Base-by-base conservation (phyloP, 2,888 invertebrate species). In the Pristionchus mayeri region DNA sequence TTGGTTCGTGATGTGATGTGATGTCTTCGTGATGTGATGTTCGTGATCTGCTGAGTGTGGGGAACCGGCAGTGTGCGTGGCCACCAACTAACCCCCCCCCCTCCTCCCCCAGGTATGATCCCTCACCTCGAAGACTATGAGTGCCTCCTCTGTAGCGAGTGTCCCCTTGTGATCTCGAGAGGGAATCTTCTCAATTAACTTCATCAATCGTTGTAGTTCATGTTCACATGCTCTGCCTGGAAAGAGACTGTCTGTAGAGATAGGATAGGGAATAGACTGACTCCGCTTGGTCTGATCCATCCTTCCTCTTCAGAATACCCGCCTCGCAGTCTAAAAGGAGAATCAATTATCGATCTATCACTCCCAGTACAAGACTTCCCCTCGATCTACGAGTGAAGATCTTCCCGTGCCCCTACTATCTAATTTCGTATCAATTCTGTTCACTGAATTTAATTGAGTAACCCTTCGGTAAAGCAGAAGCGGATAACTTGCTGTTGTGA, bases 161-260 rank as follows among this genome's bases (percentile, higher is more conserved):
- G 63, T 52, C 21, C 63, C 48, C 27, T 44, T 82, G 18, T n/a
- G 37, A n/a, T 82, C 81, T 16, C n/a, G 21, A n/a, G 63, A 50
- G 0, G 84, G 84, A 27, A 84, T 54, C 44, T 37, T 40, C 60
- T 84, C 84, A 13, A 84, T 57, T n/a, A 84, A 16, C 9, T 78
- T 24, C 75, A 75, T 27, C 34, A 84, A 21, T 34, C 84, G 84
- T n/a, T 75, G 57, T 21, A 84, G 60, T 54, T 84, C 84, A 52
- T 76, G 84, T 78, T 84, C 84, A 24, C 76, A 84, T 2, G 78
- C 84, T 40, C 84, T 76, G 30, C 84, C 84, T 84, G 75, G 40
- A 11, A n/a, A 40, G 7, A 44, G 11, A 6, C 9, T 21, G 4
- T 27, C 44, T 48, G 44, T 27, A 48, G 11, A 16, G 16, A 24